Evolutionary conservation across 35 echinoderm and acorn worm species (phyloP).

Genomic region (Apostichopus californicus): DNA sequence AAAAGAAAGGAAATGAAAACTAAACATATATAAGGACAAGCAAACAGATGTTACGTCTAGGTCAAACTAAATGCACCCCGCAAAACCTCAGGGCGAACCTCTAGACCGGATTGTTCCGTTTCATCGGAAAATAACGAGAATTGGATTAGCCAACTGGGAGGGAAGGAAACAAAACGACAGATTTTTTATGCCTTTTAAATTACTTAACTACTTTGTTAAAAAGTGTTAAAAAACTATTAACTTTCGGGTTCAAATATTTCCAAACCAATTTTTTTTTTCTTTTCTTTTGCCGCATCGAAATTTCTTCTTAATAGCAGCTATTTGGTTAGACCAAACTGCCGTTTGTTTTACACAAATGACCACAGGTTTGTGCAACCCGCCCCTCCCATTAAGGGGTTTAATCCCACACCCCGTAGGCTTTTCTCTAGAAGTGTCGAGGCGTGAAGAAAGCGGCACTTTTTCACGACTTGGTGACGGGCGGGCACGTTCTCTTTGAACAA

Average conservation of each 20-base stretch:
- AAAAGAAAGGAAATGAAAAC: no score
- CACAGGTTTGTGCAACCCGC: constrained; percentile 42
- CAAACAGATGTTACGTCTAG: not conserved
- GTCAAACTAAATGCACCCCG: not conserved
- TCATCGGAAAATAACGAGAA: constrained; percentile 27
- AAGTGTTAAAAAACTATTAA: not conserved
- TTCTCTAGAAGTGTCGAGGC: constrained; percentile 33
- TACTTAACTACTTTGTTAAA: constrained; percentile 18
- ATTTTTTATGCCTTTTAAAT: constrained; percentile 6
- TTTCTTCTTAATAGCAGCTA: not conserved
- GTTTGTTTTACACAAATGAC: constrained; percentile 50
- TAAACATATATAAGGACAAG: not conserved
- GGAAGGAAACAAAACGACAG: constrained; percentile 6
- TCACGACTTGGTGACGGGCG: not conserved
- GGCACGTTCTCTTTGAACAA: constrained; percentile 2
- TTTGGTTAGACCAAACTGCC: constrained; percentile 31
- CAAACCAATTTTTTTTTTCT: not conserved
- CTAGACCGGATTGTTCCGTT: not conserved
- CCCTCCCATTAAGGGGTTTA: constrained; percentile 40
- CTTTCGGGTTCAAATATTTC: not conserved
- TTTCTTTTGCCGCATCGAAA: not conserved
- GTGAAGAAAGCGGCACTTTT: not conserved
- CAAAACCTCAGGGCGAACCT: not conserved
- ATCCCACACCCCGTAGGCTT: constrained; percentile 18
- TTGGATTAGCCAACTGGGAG: not conserved